Evolutionary conservation across 92 coral and sea anemone species (phyloP), one percentile per base, ranked within the genome.

Genomic region (Parazoanthus swiftii): DNA sequence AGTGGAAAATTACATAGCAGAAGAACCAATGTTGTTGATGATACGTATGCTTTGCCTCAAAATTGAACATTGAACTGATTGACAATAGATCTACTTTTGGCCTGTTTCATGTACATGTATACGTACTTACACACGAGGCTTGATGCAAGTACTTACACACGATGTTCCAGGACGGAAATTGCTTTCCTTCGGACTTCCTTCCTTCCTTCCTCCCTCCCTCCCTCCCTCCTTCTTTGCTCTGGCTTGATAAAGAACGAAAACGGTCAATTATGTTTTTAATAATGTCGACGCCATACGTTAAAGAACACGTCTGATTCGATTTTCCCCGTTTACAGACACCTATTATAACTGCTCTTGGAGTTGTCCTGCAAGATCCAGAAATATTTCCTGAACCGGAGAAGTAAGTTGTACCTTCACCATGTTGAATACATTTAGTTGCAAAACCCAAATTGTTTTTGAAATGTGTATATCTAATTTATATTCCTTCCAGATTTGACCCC

Each of bases 401-500:
- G 98, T 96, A 95, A 42, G 85, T 35, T n/a, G 33, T 72, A 38
- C 76, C 39, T 18, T 37, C 20, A 68, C n/a, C 51, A 37, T 20
- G 18, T 18, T 44, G 58, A 35, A 46, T 8, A 5, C 35, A 33
- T 48, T 18, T 44, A 18, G 44, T 0, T 43, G 29, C 5, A 80
- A 11, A 50, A 72, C 0, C 33, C 33, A 29, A 80, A 33, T 44
- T 11, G 9, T 2, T 48, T 4, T 33, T 71, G 20, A 54, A 54
- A 29, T 46, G 9, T 29, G 25, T 51, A 23, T 82, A 5, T 39
- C n/a, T 0, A 14, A 18, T 42, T 43, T 86, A 6, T 33, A 15
- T 86, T n/a, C n/a, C 42, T 86, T 80, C 51, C 72, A 96, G 99
- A 89, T 96, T 96, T 86, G 99, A 96, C 88, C 99, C 99, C 1